These are phyloP conservation scores for Anthoscopus minutus DNA, from an alignment of 2,113 vertebrate species.

Conservation along the genomic window DNA sequence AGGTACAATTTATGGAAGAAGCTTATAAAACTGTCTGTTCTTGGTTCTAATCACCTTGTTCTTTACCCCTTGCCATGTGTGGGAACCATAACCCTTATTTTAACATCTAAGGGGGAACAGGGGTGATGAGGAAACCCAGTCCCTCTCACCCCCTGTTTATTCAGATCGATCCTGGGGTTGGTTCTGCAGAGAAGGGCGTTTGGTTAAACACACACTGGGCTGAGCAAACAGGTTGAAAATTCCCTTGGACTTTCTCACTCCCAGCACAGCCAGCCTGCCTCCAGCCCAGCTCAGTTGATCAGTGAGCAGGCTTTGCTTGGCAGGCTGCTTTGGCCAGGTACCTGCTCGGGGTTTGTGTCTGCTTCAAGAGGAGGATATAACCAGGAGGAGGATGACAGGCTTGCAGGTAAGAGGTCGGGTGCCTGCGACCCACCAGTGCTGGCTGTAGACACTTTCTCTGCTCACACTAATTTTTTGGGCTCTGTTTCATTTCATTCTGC, in stretches of 20 bases:
- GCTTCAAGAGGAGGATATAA: background rate
- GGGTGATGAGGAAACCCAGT: background rate
- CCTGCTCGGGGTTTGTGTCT: background rate
- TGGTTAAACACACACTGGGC: conserved; percentile 71
- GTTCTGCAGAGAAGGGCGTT: conserved; percentile 8
- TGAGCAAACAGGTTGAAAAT: conserved; percentile 54
- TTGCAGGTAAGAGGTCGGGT: conserved; percentile 79
- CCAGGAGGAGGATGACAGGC: conserved; percentile 68
- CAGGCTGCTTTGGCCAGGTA: background rate
- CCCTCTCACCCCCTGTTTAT: background rate
- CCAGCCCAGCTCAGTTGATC: background rate
- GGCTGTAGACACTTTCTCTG: background rate
- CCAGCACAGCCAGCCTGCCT: background rate
- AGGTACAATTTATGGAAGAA: background rate
- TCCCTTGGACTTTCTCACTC: conserved; percentile 67
- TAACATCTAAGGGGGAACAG: background rate
- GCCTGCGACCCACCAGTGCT: rapidly evolving
- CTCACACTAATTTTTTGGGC: background rate
- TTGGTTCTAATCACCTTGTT: background rate
- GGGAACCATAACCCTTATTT: background rate
- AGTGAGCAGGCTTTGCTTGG: background rate
- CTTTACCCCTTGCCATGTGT: background rate
- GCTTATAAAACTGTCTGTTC: background rate
- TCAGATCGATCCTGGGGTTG: background rate
- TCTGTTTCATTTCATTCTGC: background rate